Conservation (phyloP, 2,888 invertebrate species). For the Rhagonycha lutea region DNA sequence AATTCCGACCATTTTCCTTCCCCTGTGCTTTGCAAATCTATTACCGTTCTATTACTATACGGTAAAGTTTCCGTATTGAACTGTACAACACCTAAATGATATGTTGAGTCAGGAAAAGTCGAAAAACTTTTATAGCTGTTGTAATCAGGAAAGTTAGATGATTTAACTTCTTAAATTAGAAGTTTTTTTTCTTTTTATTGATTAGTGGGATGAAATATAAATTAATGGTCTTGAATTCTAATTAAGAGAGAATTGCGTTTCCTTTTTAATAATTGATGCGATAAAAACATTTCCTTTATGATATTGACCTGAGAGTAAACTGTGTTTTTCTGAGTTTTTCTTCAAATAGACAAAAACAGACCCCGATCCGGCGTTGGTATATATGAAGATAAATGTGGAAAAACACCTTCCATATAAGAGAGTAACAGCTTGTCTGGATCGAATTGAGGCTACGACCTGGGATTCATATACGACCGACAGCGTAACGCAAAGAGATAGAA, state of each 20-base stretch:
- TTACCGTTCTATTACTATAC: not conserved
- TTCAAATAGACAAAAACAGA: slow-evolving; percentile 19
- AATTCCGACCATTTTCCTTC: slow-evolving; percentile 6
- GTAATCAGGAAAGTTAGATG: not conserved
- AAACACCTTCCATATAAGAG: slow-evolving; percentile 28
- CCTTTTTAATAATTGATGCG: slow-evolving; percentile 19
- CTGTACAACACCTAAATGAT: slow-evolving; percentile 7
- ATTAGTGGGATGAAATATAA: not conserved
- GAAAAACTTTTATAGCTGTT: not conserved
- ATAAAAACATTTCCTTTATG: slow-evolving; percentile 15
- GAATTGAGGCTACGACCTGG: slow-evolving; percentile 39
- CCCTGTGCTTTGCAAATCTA: not conserved
- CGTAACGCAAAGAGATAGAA: slow-evolving; percentile 5
- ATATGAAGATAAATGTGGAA: slow-evolving; percentile 30
- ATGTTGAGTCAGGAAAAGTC: not conserved
- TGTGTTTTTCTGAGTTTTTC: slow-evolving; percentile 7
- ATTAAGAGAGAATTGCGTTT: not conserved
- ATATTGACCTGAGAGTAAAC: slow-evolving; percentile 8
- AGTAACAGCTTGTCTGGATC: slow-evolving; percentile 44
- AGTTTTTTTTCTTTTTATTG: not conserved
- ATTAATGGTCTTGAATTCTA: not conserved
- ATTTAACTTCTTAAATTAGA: not conserved
- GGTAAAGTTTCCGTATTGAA: slow-evolving; percentile 7
- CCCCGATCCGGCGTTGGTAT: slow-evolving; percentile 15
- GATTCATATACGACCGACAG: slow-evolving; percentile 10